Evolutionary conservation across 1,140 invertebrate species (phyloP).

Genomic region (Battus philenor): DNA sequence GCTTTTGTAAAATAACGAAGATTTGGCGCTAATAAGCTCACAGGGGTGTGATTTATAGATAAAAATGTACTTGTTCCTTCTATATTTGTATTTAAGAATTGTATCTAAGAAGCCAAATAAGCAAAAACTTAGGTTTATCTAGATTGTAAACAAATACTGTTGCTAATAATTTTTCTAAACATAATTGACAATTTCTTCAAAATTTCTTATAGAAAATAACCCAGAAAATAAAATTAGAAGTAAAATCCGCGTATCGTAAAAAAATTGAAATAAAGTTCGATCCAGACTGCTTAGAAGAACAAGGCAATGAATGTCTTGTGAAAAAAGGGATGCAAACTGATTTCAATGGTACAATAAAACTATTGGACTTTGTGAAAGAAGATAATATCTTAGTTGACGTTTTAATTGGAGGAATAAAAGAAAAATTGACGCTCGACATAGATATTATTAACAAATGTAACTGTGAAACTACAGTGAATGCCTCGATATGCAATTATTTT

Average conservation of each 20-base stretch:
- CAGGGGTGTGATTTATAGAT: too few relatives aligned
- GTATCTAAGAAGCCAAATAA: too few relatives aligned
- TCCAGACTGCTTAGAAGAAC: slow-evolving; percentile 27
- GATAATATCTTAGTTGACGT: slow-evolving; percentile 31
- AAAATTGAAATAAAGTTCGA: slow-evolving; percentile 28
- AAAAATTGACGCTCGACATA: slow-evolving; percentile 83
- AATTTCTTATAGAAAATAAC: slow-evolving; percentile 37
- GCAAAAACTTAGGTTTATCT: too few relatives aligned
- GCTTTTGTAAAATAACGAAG: too few relatives aligned
- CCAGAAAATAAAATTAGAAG: slow-evolving; percentile 31
- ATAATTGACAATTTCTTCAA: too few relatives aligned
- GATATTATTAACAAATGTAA: slow-evolving; percentile 85
- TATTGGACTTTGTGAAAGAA: slow-evolving; percentile 24
- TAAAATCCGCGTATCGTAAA: slow-evolving; percentile 19
- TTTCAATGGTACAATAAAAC: slow-evolving; percentile 29
- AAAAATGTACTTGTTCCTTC: too few relatives aligned
- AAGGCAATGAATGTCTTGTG: slow-evolving; percentile 23
- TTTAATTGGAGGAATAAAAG: slow-evolving; percentile 79
- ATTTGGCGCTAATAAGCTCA: too few relatives aligned
- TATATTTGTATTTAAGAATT: too few relatives aligned
- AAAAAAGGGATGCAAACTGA: slow-evolving; percentile 27
- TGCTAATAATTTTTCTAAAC: too few relatives aligned
- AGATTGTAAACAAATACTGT: too few relatives aligned
- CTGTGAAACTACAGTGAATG: slow-evolving; percentile 53
- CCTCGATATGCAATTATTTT: slow-evolving; percentile 57